Evolutionary conservation across 2,797 vertebrate species (phyloP).

Genomic region (Myotis myotis): DNA sequence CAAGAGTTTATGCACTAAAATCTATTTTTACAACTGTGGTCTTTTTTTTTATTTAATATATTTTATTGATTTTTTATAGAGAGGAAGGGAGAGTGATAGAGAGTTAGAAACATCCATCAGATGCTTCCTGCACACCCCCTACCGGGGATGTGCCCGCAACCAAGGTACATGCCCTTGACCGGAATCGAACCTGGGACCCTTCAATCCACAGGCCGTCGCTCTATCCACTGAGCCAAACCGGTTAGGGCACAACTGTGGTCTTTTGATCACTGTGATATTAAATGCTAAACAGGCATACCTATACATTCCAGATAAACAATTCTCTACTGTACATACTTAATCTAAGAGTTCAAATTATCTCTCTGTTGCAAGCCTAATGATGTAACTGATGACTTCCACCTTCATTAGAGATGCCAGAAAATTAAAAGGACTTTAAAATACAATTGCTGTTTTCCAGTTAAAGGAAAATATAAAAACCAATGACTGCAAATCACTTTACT

Average conservation of each 20-base stretch:
- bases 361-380: background rate
- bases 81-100: too few relatives aligned
- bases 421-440: background rate
- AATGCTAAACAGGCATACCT: background rate
- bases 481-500: background rate
- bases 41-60: background rate
- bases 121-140: too few relatives aligned
- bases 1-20: background rate
- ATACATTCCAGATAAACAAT: background rate
- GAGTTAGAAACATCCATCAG: too few relatives aligned
- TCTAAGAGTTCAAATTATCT: background rate
- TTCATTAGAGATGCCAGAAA: slow-evolving; percentile 4
- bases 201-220: too few relatives aligned
- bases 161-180: too few relatives aligned
- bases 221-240: too few relatives aligned
- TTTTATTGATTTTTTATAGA: too few relatives aligned
- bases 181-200: too few relatives aligned
- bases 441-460: background rate
- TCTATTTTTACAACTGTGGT: background rate
- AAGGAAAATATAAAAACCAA: background rate
- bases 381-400: background rate
- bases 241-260: background rate
- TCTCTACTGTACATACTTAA: background rate
- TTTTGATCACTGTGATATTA: background rate
- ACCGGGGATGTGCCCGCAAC: too few relatives aligned